These are phyloP conservation scores for Ahaetulla prasina DNA, from an alignment of 2,113 vertebrate species.

Conservation along the genomic window DNA sequence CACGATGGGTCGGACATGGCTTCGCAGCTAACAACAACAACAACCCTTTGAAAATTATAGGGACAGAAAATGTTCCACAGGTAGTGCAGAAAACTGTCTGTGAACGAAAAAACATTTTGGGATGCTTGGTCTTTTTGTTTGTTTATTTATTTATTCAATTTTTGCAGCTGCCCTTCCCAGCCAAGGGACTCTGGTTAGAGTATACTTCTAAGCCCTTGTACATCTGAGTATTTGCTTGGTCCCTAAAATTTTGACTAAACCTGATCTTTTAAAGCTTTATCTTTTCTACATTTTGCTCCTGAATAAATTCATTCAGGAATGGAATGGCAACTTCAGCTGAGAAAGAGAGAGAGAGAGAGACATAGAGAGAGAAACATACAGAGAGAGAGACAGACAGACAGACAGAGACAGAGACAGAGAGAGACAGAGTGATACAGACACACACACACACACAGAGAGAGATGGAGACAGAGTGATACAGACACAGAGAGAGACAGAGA, in stretches of 20 bases:
- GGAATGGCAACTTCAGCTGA: neutral
- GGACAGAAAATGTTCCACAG: neutral
- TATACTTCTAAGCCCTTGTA: neutral
- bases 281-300: neutral
- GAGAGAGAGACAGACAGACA: neutral
- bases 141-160: neutral
- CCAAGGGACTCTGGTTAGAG: neutral
- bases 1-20: too few relatives aligned
- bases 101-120: neutral
- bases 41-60: neutral
- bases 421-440: too few relatives aligned
- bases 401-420: accelerated
- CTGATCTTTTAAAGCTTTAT: neutral
- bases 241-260: neutral
- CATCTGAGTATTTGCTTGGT: neutral
- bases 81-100: neutral
- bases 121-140: neutral
- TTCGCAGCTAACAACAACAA: too few relatives aligned
- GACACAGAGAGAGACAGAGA: accelerated
- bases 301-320: neutral
- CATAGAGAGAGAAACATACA: too few relatives aligned
- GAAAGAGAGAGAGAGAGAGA: neutral
- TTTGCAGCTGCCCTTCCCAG: neutral
- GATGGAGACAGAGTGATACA: too few relatives aligned
- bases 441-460: accelerated